Evolutionary conservation across 2,888 invertebrate species (phyloP), one percentile per base, ranked within the genome.

Genomic region (Sicus ferrugineus): DNA sequence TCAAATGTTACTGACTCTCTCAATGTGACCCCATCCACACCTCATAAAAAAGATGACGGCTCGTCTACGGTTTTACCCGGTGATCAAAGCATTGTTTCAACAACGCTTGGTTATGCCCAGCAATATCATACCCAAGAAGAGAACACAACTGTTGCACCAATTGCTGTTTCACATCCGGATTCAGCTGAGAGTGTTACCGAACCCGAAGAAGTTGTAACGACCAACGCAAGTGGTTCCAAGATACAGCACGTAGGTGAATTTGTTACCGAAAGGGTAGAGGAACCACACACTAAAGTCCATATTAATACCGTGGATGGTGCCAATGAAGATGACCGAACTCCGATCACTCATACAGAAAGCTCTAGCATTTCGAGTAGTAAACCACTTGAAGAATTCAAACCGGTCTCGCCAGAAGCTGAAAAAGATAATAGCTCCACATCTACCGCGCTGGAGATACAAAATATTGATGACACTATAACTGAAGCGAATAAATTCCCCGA

Each of bases 131-230:
- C 16, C 11, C 42, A 21, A 14, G 63, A 59, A 19, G 52, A 65
- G 19, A 66, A 48, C 11, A 19, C 58, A n/a, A 71, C 73, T 34
- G 48, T 28, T 14, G 46, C 58, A 23, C 76, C 79, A 30, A 38
- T 64, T 26, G 73, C 77, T 59, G 68, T 73, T 5, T 73, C 81
- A 14, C 74, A 75, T 70, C 68, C 78, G 50, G 81, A 82, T n/a
- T 77, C 80, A 48, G 73, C 70, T 19, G 81, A 75, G 6, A 77
- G 78, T 16, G 81, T 81, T 9, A 73, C 74, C 1, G 80, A 82
- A 66, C 80, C 82, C 0, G 79, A 77, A 69, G 82, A 82, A 72
- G 83, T 80, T 61, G 67, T 58, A 4, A 70, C 67, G 71, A 75
- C 46, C 11, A 69, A 73, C 7, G 70, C 71, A 31, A 71, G 19